phyloP scores from a whole-genome alignment of 2,797 vertebrate species.

The Channallabes apus region DNA sequence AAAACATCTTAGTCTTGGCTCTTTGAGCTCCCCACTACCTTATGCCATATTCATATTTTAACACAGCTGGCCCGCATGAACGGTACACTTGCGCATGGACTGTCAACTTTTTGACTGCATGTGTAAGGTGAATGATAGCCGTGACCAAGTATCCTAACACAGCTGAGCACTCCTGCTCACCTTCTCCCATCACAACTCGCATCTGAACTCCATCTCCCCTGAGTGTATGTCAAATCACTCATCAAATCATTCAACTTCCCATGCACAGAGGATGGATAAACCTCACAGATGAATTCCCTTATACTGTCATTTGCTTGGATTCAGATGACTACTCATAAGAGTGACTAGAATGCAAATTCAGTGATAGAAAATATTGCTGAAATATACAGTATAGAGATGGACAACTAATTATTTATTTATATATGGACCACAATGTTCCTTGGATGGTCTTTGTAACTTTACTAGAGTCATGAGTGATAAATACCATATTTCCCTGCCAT shows the following conservation, averaged over 20 bases:
- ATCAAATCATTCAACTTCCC: constrained; percentile 72
- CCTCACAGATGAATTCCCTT: constrained; percentile 64
- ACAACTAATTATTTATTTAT: background rate
- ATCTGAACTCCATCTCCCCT: constrained; percentile 58
- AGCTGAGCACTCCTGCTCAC: constrained; percentile 64
- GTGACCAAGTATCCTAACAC: constrained; percentile 66
- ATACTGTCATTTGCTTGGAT: constrained; percentile 76
- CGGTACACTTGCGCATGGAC: constrained; percentile 69
- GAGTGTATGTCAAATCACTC: constrained; percentile 76
- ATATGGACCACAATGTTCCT: background rate
- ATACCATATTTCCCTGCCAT: background rate
- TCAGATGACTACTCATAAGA: constrained; percentile 68
- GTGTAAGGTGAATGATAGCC: constrained; percentile 71
- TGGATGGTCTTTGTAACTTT: background rate
- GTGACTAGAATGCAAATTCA: constrained; percentile 63
- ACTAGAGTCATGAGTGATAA: background rate
- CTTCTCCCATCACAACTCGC: constrained; percentile 48
- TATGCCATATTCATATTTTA: constrained; percentile 42
- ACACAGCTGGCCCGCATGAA: constrained; percentile 55
- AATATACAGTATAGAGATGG: constrained; percentile 4
- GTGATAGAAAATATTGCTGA: constrained; percentile 39
- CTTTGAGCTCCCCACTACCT: constrained; percentile 25
- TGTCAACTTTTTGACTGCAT: constrained; percentile 78
- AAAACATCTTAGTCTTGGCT: constrained; percentile 5
- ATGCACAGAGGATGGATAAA: constrained; percentile 60